These are phyloP conservation scores for Dastarcus helophoroides DNA, from an alignment of 2,888 invertebrate species.

Conservation along the genomic window DNA sequence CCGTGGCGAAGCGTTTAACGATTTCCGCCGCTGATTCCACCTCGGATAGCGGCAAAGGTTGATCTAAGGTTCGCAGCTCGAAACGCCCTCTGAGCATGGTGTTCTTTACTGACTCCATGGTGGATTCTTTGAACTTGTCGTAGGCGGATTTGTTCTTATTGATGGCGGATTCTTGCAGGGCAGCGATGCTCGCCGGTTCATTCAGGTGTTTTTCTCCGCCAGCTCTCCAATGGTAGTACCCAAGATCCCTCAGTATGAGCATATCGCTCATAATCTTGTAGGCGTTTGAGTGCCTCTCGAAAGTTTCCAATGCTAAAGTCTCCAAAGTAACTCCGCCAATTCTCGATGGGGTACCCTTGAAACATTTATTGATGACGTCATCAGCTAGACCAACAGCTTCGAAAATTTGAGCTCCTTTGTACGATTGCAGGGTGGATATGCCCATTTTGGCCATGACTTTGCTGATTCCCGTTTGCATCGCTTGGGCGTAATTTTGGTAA, in stretches of 20 bases:
- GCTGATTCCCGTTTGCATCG: conserved; percentile 41
- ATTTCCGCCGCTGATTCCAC: conserved; percentile 92
- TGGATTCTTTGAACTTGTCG: conserved; percentile 74
- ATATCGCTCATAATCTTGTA: conserved; percentile 60
- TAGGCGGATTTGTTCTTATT: conserved; percentile 75
- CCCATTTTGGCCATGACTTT: conserved; percentile 99
- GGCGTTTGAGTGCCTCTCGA: conserved; percentile 68
- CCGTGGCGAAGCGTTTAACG: conserved; percentile 87
- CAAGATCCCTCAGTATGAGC: conserved; percentile 65
- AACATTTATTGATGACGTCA: conserved; percentile 91
- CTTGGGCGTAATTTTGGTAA: conserved; percentile 78
- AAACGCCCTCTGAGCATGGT: conserved; percentile 91
- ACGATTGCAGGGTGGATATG: conserved; percentile 95
- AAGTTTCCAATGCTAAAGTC: conserved; percentile 73
- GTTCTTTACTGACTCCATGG: conserved; percentile 70
- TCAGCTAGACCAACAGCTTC: conserved; percentile 92
- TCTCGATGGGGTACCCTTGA: conserved; percentile 59
- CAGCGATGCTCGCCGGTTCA: conserved; percentile 71
- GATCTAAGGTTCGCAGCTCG: conserved; percentile 66
- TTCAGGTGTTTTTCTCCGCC: conserved; percentile 98
- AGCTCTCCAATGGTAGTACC: conserved; percentile 91
- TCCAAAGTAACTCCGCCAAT: conserved; percentile 86
- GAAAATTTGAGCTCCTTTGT: conserved; percentile 98
- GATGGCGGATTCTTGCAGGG: conserved; percentile 74
- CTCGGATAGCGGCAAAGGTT: conserved; percentile 72